Evolutionary conservation across 1,140 invertebrate genomes (phyloP).

Genomic region (Aphaenogaster rudis): DNA sequence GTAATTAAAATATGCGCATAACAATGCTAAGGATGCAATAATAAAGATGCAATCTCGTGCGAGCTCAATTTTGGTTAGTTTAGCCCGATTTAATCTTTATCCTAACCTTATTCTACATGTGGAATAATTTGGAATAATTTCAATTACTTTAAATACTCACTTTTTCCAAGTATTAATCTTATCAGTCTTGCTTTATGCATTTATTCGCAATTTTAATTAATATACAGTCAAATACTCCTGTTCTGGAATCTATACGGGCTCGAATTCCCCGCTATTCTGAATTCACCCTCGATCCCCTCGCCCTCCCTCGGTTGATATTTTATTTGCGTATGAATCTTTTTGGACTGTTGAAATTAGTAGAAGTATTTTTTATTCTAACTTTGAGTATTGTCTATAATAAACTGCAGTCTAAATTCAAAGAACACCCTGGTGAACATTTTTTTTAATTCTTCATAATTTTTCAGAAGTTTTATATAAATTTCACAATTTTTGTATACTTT

Average conservation of each 20-base stretch:
- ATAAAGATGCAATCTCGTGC: not conserved
- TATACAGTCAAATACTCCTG: not conserved
- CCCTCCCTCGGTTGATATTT: no score
- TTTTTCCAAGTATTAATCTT: slow-evolving; percentile 21
- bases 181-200: slow-evolving; percentile 52
- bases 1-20: not conserved
- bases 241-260: not conserved
- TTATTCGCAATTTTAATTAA: slow-evolving; percentile 13
- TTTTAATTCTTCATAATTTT: no score
- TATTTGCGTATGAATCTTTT: no score
- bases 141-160: slow-evolving; percentile 40
- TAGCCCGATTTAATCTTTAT: not conserved
- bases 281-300: not conserved
- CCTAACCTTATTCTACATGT: not conserved
- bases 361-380: no score
- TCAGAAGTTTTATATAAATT: no score
- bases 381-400: no score
- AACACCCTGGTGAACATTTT: no score
- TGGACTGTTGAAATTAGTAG: no score
- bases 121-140: not conserved
- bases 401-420: no score
- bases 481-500: no score
- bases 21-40: not conserved
- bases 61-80: not conserved
- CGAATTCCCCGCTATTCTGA: not conserved